Conservation (phyloP, 2,797 vertebrate species). For the Sciurus carolinensis region DNA sequence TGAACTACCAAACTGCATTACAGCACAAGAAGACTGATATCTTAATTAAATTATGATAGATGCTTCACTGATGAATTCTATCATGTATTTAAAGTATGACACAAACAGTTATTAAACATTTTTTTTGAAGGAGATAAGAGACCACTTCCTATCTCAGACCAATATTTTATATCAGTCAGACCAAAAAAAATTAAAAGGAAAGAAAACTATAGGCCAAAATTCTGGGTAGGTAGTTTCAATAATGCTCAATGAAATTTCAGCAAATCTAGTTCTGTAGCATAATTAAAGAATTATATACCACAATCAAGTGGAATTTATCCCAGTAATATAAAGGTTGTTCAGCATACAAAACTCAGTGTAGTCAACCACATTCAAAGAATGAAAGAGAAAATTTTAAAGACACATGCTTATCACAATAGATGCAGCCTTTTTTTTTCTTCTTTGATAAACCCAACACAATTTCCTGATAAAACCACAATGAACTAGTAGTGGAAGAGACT, state of each 20-base stretch:
- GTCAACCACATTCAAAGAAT: not conserved
- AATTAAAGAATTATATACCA: not conserved
- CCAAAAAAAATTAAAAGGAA: no score
- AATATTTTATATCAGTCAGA: no score
- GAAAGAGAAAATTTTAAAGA: not conserved
- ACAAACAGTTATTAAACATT: no score
- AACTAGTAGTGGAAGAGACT: not conserved
- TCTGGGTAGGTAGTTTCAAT: not conserved
- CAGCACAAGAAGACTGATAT: not conserved
- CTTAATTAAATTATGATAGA: no score
- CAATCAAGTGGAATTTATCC: not conserved
- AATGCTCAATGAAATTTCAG: not conserved
- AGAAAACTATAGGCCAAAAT: not conserved
- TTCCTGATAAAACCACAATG: no score
- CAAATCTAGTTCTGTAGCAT: not conserved
- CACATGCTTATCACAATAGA: not conserved
- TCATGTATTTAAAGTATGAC: no score
- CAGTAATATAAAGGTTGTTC: not conserved
- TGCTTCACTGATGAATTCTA: no score
- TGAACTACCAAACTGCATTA: not conserved
- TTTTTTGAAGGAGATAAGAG: no score
- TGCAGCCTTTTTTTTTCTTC: not conserved
- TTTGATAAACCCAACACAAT: not conserved
- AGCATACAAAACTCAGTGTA: not conserved
- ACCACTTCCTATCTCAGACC: no score